phyloP scores from a whole-genome alignment of 2,888 invertebrate genomes.

The Nipponacmea schrenckii region DNA sequence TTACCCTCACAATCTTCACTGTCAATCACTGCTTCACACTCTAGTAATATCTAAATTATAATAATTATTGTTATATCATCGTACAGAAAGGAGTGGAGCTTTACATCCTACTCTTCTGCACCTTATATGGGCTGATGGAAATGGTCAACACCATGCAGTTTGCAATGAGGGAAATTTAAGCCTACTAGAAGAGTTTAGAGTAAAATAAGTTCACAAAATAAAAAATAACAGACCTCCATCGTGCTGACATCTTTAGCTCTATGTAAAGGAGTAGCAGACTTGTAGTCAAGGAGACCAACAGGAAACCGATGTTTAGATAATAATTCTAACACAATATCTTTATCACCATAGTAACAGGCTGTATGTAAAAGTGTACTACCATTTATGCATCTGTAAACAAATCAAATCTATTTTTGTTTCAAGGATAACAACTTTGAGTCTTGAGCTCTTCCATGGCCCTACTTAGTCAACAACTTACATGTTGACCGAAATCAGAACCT shows the following conservation, averaged over 20 bases:
- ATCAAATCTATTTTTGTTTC: not conserved
- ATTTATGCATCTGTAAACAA: slow-evolving; percentile 57
- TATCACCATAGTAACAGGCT: slow-evolving; percentile 63
- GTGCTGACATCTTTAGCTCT: slow-evolving; percentile 55
- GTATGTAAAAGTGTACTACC: slow-evolving; percentile 67
- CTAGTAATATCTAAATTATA: slow-evolving; percentile 51
- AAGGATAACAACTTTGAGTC: not conserved
- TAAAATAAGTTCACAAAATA: not conserved
- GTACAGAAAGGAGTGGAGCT: no score
- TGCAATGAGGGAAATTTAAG: not conserved
- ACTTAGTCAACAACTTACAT: no score
- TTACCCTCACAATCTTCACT: slow-evolving; percentile 63
- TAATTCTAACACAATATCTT: slow-evolving; percentile 52
- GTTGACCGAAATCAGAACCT: no score
- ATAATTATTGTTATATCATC: not conserved
- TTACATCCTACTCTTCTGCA: not conserved
- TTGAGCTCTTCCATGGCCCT: no score
- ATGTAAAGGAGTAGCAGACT: slow-evolving; percentile 65
- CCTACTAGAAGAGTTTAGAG: no score
- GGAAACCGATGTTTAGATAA: slow-evolving; percentile 54
- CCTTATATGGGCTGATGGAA: not conserved
- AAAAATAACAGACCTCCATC: slow-evolving; percentile 45
- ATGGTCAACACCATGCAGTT: no score
- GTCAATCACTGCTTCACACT: slow-evolving; percentile 59
- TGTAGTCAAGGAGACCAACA: slow-evolving; percentile 64